Percentiles rank a stretch among this genome's conserved stretches.
These are phyloP conservation scores for Hylaeus anthracinus DNA, from an alignment of 1,140 invertebrate species.

Conservation along the genomic window DNA sequence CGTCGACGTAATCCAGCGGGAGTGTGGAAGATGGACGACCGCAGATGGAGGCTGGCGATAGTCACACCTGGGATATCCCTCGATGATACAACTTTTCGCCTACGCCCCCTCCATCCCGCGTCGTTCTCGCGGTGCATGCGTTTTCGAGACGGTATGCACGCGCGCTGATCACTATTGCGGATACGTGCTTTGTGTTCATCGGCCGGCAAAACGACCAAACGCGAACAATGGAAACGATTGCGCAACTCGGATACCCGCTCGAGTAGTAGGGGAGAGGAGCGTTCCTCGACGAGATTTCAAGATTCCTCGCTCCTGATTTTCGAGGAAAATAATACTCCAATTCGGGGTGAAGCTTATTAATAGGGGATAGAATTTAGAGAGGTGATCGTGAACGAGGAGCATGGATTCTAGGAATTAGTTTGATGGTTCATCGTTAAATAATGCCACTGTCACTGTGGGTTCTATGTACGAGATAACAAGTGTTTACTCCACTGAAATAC, in stretches of 20 bases:
- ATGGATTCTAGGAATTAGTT: too few species aligned
- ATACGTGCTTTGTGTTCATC: conserved; percentile 75
- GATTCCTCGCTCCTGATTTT: conserved; percentile 17
- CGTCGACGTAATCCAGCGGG: conserved; percentile 55
- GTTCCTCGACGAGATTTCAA: background rate
- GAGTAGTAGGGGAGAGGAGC: background rate
- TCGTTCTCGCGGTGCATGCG: conserved; percentile 24
- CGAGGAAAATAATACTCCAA: background rate
- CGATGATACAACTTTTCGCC: conserved; percentile 70
- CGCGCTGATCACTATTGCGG: conserved; percentile 70
- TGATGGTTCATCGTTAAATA: too few species aligned
- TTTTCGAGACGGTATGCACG: conserved; percentile 52
- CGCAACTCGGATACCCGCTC: conserved; percentile 60
- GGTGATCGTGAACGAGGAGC: too few species aligned
- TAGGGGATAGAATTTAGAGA: too few species aligned
- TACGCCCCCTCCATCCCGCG: background rate
- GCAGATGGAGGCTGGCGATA: conserved; percentile 72
- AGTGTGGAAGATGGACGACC: conserved; percentile 54
- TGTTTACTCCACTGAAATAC: too few species aligned
- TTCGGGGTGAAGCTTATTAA: too few species aligned
- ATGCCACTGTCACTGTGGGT: too few species aligned
- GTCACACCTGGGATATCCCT: conserved; percentile 70
- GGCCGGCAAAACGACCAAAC: conserved; percentile 73
- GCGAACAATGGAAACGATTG: conserved; percentile 69
- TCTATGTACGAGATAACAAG: too few species aligned